Evolutionary conservation across 2,888 invertebrate species (phyloP).

Genomic region (Papilio gigon): DNA sequence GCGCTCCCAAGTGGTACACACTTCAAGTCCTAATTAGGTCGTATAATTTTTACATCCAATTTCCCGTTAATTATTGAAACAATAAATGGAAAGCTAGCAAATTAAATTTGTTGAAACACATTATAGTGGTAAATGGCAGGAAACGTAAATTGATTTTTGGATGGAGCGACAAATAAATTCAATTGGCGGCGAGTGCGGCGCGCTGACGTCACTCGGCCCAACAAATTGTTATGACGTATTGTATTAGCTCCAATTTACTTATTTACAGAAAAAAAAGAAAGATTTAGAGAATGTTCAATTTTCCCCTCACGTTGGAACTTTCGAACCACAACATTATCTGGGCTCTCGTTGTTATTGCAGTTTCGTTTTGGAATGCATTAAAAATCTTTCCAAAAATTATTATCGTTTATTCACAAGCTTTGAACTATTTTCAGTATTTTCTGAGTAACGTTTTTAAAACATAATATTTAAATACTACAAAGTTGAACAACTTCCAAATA

Average conservation of each 20-base stretch:
- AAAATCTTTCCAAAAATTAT: background rate
- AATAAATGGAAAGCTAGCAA: background rate
- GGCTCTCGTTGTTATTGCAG: background rate
- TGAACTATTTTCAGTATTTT: background rate
- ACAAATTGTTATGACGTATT: constrained; percentile 26
- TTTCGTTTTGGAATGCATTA: background rate
- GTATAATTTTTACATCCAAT: constrained; percentile 8
- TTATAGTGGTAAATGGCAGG: background rate
- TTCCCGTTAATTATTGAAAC: background rate
- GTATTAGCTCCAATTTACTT: constrained; percentile 27
- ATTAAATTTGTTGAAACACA: background rate
- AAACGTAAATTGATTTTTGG: constrained; percentile 33
- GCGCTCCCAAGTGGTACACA: no score
- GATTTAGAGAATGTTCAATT: constrained; percentile 20
- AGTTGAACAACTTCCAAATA: constrained; percentile 12
- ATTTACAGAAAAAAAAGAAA: constrained; percentile 12
- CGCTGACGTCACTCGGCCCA: constrained; percentile 20
- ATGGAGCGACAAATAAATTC: constrained; percentile 18
- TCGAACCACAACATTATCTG: background rate
- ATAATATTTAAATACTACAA: background rate
- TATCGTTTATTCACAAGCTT: background rate
- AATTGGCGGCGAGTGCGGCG: constrained; percentile 34
- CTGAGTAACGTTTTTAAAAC: background rate
- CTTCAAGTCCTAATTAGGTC: background rate
- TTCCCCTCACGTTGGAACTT: constrained; percentile 23